Evolutionary conservation across 2,888 invertebrate species (phyloP), one percentile per base, ranked within the genome.

Genomic region (Epsilonema sp.): DNA sequence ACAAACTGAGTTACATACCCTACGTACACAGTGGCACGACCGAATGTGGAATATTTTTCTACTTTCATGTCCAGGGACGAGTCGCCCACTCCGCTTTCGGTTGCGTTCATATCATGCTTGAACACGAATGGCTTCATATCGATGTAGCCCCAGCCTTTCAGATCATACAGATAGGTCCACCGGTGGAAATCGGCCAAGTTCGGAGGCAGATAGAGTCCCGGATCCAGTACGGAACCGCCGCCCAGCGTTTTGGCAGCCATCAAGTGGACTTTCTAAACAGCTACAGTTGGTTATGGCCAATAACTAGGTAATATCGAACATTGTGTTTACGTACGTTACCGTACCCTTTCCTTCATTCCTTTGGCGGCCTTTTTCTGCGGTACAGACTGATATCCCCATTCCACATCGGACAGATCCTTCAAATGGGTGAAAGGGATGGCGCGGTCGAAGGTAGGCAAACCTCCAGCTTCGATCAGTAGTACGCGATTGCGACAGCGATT

Each of bases 81-180:
- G n/a, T n/a, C n/a, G n/a, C n/a, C n/a, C n/a, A n/a, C n/a, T n/a
- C n/a, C n/a, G n/a, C n/a, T n/a, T n/a, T n/a, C n/a, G n/a, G n/a
- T n/a, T n/a, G n/a, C n/a, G n/a, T n/a, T n/a, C n/a, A n/a, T n/a
- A n/a, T n/a, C n/a, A n/a, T n/a, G n/a, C n/a, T 42, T 23, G 40
- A 51, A 51, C 16, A 45, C 36, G 47, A 46, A 51, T 20, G 51
- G 51, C 36, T 46, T 45, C 46, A 51, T 51, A 2, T 49, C 47
- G 4, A 26, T 22, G 26, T 44, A 43, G 26, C 44, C 39, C 51
- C 51, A 51, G 4, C 42, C 51, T 13, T 22, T 16, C 26, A 51
- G 26, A 13, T 26, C 21, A 38, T 49, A 42, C 42, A 42, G 13
- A 26, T 39, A 37, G 2, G 42, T 16, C 51, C 51, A 51, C 2